Conservation (phyloP, 35 echinoderm and acorn worm genomes). For the Ophiothrix spiculata region DNA sequence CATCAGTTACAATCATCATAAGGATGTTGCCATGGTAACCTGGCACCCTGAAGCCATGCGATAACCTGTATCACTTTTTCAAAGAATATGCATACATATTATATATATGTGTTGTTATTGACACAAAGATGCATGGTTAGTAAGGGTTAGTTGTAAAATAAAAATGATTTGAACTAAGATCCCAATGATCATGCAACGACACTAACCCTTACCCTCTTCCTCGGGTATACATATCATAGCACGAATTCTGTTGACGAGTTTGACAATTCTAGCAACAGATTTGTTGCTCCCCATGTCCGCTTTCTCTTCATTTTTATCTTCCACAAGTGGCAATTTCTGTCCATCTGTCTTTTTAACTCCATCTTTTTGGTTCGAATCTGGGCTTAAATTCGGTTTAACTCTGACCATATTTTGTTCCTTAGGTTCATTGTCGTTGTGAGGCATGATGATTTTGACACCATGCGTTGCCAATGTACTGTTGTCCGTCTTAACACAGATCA, state of each 20-base stretch:
- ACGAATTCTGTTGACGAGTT: slow-evolving; percentile 1
- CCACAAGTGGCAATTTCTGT: background rate
- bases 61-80: background rate
- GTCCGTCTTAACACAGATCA: background rate
- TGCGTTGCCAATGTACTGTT: background rate
- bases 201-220: background rate
- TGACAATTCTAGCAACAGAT: background rate
- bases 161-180: too few relatives aligned
- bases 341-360: background rate
- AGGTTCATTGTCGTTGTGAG: background rate
- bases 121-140: too few relatives aligned
- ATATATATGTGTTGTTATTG: background rate
- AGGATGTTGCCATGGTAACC: background rate
- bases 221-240: background rate
- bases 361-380: too few relatives aligned
- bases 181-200: background rate
- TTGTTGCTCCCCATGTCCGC: background rate
- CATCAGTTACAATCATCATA: background rate
- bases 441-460: background rate
- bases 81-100: background rate
- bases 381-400: background rate
- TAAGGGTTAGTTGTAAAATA: too few relatives aligned
- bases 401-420: background rate
- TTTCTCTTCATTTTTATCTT: background rate
- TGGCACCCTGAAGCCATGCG: background rate